Base-by-base conservation (phyloP, 2,797 vertebrate genomes). In the Enteromius viviparus region DNA sequence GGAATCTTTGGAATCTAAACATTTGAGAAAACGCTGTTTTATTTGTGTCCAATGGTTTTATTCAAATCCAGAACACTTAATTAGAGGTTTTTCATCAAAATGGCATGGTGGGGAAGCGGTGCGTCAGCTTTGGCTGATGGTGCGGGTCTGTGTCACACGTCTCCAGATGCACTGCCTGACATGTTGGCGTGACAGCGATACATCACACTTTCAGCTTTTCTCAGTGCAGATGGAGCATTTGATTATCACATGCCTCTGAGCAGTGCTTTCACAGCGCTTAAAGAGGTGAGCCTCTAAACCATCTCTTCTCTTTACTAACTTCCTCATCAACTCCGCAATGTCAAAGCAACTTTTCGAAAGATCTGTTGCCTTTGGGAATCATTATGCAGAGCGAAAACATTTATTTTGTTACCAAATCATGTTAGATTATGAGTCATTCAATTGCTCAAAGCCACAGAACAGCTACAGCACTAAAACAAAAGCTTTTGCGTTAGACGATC, bases 211-310 rank as follows among this genome's bases (percentile, higher is more conserved):
- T 80, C 65, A 66, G 55, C 29, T 70, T 58, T 84, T 86, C 82
- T 80, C 82, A 72, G 75, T 42, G 66, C 85, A 86, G 82, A 86
- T 86, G 85, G 84, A 49, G 75, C 68, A 3, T 74, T 65, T 80
- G 78, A 78, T 72, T 84, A 84, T 84, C 69, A 74, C 76, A 80
- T 84, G 77, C 47, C 49, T 65, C 71, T 82, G 32, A 75, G n/a
- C 29, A 15, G 32, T 34, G 42, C 26, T 81, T 75, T 82, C 70
- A 76, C 45, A 6, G 76, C 1, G 19, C 45, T 78, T 78, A 66
- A 66, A 78, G 60, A 66, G 76, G 76, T 66, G 55, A 78, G 29
- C 45, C 29, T 66, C 19, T 78, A 66, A 66, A 78, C 60, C 62
- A 49, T 49, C 29, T 37, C 76, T 47, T 77, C 6, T 47, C 23